These are phyloP conservation scores for Silurus asotus DNA, from an alignment of 2,113 vertebrate species.

Conservation along the genomic window DNA sequence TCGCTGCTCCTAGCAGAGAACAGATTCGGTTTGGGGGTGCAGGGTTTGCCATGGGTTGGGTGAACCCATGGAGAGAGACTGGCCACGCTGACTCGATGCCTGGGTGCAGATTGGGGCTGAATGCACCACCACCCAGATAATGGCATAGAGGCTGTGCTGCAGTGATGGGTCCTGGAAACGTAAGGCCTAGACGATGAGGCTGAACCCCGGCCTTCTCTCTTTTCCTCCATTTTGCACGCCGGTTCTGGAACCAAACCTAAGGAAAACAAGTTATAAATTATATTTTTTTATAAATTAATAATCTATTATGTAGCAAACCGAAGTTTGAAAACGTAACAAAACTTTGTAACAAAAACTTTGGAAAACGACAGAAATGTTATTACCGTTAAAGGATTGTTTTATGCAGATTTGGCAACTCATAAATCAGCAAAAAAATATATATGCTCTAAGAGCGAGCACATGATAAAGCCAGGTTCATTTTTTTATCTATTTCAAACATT, in stretches of 20 bases:
- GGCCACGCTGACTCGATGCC: constrained; percentile 82
- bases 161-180: constrained; percentile 78
- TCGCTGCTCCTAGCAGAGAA: constrained; percentile 79
- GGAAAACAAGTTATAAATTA: constrained; percentile 16
- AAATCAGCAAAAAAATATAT: too few relatives aligned
- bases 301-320: too few relatives aligned
- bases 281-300: too few relatives aligned
- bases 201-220: constrained; percentile 84
- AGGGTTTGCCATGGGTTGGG: constrained; percentile 73
- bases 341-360: neutral
- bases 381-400: too few relatives aligned
- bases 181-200: constrained; percentile 76
- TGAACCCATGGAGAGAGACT: constrained; percentile 73
- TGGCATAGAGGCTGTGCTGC: constrained; percentile 79
- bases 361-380: too few relatives aligned
- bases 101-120: constrained; percentile 75
- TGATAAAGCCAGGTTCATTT: too few relatives aligned
- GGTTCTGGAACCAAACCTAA: constrained; percentile 90
- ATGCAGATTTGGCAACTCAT: too few relatives aligned
- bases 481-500: too few relatives aligned
- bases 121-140: constrained; percentile 81
- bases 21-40: constrained; percentile 76
- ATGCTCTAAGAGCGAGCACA: too few relatives aligned
- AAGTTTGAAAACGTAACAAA: neutral
- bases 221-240: constrained; percentile 88